These are phyloP conservation scores for Lacanobia oleracea DNA, from an alignment of 2,888 invertebrate species.

Conservation along the genomic window DNA sequence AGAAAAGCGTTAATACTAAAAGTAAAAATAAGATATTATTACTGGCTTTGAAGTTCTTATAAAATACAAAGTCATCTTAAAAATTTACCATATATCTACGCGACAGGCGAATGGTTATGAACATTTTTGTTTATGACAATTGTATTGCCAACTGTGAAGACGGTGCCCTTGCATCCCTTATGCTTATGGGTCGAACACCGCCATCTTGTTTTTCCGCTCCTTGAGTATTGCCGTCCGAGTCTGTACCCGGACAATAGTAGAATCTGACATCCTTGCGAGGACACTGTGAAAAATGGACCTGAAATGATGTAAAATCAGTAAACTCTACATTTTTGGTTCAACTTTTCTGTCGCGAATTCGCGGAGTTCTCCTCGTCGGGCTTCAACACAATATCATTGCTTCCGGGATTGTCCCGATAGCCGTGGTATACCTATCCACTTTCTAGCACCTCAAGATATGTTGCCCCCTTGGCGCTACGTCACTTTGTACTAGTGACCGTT, in stretches of 20 bases:
- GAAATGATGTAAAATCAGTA: background rate
- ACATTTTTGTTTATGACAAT: background rate
- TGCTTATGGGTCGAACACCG: background rate
- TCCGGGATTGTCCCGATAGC: too few relatives aligned
- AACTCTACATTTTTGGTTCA: too few relatives aligned
- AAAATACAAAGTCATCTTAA: background rate
- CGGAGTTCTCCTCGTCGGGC: too few relatives aligned
- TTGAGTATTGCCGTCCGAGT: slow-evolving; percentile 1
- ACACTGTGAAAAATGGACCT: background rate
- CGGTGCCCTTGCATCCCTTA: background rate
- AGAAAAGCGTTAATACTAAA: too few relatives aligned
- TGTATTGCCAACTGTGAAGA: background rate
- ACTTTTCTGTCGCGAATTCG: too few relatives aligned
- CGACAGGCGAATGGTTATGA: slow-evolving; percentile 2
- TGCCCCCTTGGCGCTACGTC: too few relatives aligned
- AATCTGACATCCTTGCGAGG: background rate
- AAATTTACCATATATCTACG: background rate
- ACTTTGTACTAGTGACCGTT: too few relatives aligned
- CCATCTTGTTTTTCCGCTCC: slow-evolving; percentile 3
- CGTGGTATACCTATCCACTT: too few relatives aligned
- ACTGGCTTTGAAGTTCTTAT: too few relatives aligned
- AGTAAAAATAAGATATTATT: too few relatives aligned
- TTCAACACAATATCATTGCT: too few relatives aligned
- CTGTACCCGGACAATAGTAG: background rate
- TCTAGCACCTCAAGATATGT: too few relatives aligned